phyloP scores from a whole-genome alignment of 2,888 invertebrate genomes.

The Dorcus hopei region DNA sequence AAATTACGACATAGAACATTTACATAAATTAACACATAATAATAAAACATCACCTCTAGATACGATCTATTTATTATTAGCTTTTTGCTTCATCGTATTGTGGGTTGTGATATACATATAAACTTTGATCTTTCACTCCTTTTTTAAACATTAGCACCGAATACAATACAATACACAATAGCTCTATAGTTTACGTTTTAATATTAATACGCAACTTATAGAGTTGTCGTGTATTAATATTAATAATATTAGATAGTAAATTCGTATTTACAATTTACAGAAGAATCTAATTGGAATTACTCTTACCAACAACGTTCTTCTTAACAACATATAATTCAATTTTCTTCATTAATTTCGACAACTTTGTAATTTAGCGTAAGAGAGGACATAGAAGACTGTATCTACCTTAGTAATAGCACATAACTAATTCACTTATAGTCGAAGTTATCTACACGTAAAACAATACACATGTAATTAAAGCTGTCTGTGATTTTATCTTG shows the following conservation, averaged over 20 bases:
- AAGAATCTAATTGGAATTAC: too few relatives aligned
- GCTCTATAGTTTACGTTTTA: neutral
- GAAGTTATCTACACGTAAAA: too few relatives aligned
- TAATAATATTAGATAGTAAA: too few relatives aligned
- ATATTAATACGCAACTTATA: neutral
- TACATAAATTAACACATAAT: neutral
- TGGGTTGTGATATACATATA: neutral
- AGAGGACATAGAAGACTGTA: too few relatives aligned
- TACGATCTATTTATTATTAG: neutral
- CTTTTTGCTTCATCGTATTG: neutral
- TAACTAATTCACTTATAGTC: too few relatives aligned
- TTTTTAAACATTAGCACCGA: conserved; percentile 7
- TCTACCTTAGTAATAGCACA: too few relatives aligned
- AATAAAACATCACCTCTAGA: neutral
- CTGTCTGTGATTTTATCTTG: neutral
- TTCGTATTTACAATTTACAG: too few relatives aligned
- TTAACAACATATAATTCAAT: too few relatives aligned
- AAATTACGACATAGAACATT: neutral
- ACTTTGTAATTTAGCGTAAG: too few relatives aligned
- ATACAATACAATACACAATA: conserved; percentile 15
- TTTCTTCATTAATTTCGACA: too few relatives aligned
- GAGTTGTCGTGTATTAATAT: too few relatives aligned
- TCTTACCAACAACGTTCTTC: too few relatives aligned
- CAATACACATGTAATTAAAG: neutral
- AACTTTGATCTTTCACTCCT: conserved; percentile 11